Percentiles rank a stretch among this genome's conserved stretches.
These are phyloP conservation scores for Camponotus fellah DNA, from an alignment of 2,888 invertebrate genomes.

Conservation along the genomic window DNA sequence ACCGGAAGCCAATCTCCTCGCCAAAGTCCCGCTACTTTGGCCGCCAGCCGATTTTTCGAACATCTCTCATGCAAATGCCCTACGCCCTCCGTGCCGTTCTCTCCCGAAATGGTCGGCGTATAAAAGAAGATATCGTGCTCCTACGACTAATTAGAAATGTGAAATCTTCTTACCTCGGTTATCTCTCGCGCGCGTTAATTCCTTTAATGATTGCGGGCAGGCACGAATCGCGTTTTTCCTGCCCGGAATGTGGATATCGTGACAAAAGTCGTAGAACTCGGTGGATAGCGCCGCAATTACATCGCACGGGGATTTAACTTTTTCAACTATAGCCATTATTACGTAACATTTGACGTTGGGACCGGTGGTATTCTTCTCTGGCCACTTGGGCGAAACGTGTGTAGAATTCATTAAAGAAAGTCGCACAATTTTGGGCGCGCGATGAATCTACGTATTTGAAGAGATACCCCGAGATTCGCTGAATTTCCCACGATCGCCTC, in stretches of 20 bases:
- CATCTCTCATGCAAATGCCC: slow-evolving; percentile 50
- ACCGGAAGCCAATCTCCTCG: slow-evolving; percentile 9
- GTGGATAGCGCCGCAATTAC: slow-evolving; percentile 45
- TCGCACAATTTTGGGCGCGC: background rate
- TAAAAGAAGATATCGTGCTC: slow-evolving; percentile 53
- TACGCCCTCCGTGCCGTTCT: background rate
- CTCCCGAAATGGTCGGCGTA: slow-evolving; percentile 21
- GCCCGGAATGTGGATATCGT: slow-evolving; percentile 50
- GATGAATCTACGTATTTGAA: background rate
- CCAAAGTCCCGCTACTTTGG: slow-evolving; percentile 50
- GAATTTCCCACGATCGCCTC: slow-evolving; percentile 2
- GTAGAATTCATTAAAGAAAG: slow-evolving; percentile 33
- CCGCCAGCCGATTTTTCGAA: slow-evolving; percentile 47
- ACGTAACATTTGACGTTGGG: slow-evolving; percentile 45
- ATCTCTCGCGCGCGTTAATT: slow-evolving; percentile 51
- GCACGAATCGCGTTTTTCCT: slow-evolving; percentile 55
- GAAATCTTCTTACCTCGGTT: slow-evolving; percentile 53
- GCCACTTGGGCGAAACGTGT: slow-evolving; percentile 32
- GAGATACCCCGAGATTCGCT: background rate
- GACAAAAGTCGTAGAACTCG: slow-evolving; percentile 55
- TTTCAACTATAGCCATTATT: slow-evolving; percentile 52
- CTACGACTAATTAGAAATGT: slow-evolving; percentile 52
- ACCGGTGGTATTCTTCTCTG: slow-evolving; percentile 18
- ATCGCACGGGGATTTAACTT: slow-evolving; percentile 44
- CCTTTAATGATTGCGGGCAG: slow-evolving; percentile 55